Conservation (phyloP, 2,888 invertebrate genomes). For the Apotomis capreana region DNA sequence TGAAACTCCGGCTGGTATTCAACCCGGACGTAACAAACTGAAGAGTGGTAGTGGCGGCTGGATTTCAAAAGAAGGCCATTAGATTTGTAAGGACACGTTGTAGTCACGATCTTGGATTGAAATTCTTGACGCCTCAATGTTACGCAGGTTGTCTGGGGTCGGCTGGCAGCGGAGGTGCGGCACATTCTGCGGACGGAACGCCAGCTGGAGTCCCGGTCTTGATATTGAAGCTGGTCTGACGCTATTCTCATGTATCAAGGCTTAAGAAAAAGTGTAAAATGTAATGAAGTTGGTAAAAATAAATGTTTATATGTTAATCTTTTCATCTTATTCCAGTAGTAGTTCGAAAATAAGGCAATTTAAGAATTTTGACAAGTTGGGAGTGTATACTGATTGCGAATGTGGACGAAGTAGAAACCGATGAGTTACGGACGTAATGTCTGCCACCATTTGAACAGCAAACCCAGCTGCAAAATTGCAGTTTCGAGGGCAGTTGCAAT, state of each 20-base stretch:
- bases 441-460: no score
- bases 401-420: no score
- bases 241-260: slow-evolving; percentile 46
- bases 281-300: slow-evolving; percentile 27
- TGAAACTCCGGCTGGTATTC: slow-evolving; percentile 63
- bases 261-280: slow-evolving; percentile 71
- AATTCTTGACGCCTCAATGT: slow-evolving; percentile 63
- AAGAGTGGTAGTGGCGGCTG: slow-evolving; percentile 48
- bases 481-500: no score
- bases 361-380: no score
- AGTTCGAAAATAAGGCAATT: no score
- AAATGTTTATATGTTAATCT: slow-evolving; percentile 16
- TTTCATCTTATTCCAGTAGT: no score
- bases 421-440: no score
- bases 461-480: no score
- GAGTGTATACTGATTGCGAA: no score
- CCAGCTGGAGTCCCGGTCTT: slow-evolving; percentile 67
- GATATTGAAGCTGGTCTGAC: slow-evolving; percentile 75
- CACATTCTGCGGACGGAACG: slow-evolving; percentile 55
- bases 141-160: slow-evolving; percentile 70
- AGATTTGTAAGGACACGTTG: slow-evolving; percentile 27
- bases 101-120: slow-evolving; percentile 51
- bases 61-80: slow-evolving; percentile 17
- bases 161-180: slow-evolving; percentile 56
- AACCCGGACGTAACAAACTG: slow-evolving; percentile 63